phyloP scores from a whole-genome alignment of 2,888 invertebrate genomes.

The Dryobota labecula region DNA sequence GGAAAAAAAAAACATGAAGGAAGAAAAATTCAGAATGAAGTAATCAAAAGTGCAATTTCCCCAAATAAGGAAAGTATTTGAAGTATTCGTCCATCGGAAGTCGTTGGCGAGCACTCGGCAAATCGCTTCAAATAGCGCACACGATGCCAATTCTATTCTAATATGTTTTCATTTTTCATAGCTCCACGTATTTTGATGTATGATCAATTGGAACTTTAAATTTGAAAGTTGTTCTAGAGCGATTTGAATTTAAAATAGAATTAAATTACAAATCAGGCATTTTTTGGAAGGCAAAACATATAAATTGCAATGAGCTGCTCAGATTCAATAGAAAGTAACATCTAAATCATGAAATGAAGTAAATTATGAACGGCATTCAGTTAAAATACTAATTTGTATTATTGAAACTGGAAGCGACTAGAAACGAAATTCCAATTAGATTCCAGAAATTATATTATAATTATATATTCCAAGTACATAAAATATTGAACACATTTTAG shows the following conservation, averaged over 20 bases:
- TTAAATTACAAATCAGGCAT: conserved; percentile 19
- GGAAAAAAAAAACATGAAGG: conserved; percentile 46
- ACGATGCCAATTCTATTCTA: conserved; percentile 77
- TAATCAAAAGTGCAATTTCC: conserved; percentile 80
- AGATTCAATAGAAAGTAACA: neutral
- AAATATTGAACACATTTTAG: neutral
- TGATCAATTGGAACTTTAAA: conserved; percentile 54
- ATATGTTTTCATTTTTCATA: conserved; percentile 71
- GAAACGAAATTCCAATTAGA: neutral
- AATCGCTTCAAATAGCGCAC: conserved; percentile 77
- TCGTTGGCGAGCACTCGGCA: conserved; percentile 77
- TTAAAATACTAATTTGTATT: neutral
- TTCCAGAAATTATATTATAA: neutral
- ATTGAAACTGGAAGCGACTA: neutral
- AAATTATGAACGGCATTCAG: neutral
- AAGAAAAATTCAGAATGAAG: conserved; percentile 74
- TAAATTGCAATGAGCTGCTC: neutral
- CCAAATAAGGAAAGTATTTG: conserved; percentile 79
- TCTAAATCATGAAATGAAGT: neutral
- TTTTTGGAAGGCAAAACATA: conserved; percentile 3
- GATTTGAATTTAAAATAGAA: conserved; percentile 44
- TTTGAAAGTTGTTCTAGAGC: conserved; percentile 38
- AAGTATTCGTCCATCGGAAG: conserved; percentile 81
- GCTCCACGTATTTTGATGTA: conserved; percentile 65
- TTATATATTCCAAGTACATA: neutral